Base-by-base conservation (phyloP, 2,113 vertebrate genomes). In the Telmatochromis brichardi region DNA sequence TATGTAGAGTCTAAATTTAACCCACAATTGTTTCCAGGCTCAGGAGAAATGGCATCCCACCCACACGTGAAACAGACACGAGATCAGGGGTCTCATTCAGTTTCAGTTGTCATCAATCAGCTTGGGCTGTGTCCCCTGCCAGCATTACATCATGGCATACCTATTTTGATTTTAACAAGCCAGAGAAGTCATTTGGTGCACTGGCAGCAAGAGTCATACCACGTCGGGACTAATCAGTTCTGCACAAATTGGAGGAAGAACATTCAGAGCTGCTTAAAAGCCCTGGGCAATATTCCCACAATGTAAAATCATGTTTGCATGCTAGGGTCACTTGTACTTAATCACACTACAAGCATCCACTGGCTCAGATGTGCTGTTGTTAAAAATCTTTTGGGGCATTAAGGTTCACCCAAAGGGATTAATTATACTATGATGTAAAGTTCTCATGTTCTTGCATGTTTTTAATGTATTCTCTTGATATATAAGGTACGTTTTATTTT, bases 11-110 rank as follows among this genome's bases (percentile, higher is more conserved):
- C 90, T 93, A 94, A 95, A 93, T 91, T 92, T 94, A 94, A 90
- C 89, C 89, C 80, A 83, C 88, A 95, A 95, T 95, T 92, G 93
- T 90, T 95, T 94, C 94, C 93, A 95, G 92, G 89, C 73, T 80
- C 13, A 5, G 84, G 37, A 91, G 68, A 57, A 80, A 89, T 13
- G 21, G 31, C 80, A 86, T 92, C 91, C 91, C 92, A 92, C 90
- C 90, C 91, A 93, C 91, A 93, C 87, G 91, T 65, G 80, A 91
- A 65, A 65, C 92, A 93, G 84, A 89, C 82, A 31, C 84, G 5
- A 63, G 85, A 89, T 92, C 86, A 45, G 81, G 65, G 76, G 89
- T 92, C 92, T 81, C 35, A 9, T 88, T 94, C 17, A 9, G 58
- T 92, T 89, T 88, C 58, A 82, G 84, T 82, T 87, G 57, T 82